Evolutionary conservation across 2,797 vertebrate genomes (phyloP).

Genomic region (Pogoniulus pusillus): DNA sequence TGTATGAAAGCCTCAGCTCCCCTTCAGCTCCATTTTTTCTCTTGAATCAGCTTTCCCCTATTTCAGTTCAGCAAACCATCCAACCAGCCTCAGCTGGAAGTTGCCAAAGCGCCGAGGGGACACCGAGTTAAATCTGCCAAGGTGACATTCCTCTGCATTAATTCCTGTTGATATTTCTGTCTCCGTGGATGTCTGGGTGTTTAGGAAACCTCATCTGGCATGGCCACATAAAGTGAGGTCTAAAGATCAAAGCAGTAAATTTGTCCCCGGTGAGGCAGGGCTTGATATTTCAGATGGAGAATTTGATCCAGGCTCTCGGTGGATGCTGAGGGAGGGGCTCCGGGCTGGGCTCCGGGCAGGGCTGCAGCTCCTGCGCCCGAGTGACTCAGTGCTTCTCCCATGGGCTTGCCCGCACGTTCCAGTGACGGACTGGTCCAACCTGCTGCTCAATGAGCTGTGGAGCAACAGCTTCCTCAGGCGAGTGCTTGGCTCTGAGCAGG

Average conservation of each 20-base stretch:
- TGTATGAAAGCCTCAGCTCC: not conserved
- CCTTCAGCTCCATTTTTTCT: not conserved
- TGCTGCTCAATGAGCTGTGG: slow-evolving; percentile 10
- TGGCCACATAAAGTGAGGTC: not conserved
- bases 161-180: slow-evolving; percentile 5
- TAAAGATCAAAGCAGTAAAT: slow-evolving; percentile 1
- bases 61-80: not conserved
- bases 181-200: not conserved
- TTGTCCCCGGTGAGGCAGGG: not conserved
- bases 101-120: not conserved
- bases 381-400: slow-evolving; percentile 14
- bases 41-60: not conserved
- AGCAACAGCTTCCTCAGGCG: not conserved
- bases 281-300: not conserved
- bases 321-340: not conserved
- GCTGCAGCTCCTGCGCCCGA: not conserved
- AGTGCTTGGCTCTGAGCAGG: not conserved
- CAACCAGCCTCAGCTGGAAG: not conserved
- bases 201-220: slow-evolving; percentile 1
- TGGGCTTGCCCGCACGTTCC: not conserved
- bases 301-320: not conserved
- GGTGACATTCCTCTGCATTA: not conserved
- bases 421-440: slow-evolving; percentile 1
- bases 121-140: not conserved
- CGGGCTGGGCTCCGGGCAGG: not conserved